phyloP scores from a whole-genome alignment of 2,888 invertebrate genomes.

The Candidula unifasciata region DNA sequence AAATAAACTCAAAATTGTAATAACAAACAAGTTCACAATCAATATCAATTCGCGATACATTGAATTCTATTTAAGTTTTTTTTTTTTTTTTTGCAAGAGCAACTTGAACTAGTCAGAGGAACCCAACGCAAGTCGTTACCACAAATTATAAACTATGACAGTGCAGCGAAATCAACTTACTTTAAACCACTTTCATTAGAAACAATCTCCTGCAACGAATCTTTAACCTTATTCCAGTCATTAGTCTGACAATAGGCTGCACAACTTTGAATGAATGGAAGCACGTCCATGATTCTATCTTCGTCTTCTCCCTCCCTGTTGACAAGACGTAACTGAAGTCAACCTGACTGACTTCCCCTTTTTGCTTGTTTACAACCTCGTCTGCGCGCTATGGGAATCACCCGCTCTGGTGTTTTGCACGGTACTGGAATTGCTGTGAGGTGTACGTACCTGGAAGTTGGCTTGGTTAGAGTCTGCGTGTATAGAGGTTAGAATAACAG shows the following conservation, averaged over 20 bases:
- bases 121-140: background rate
- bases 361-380: slow-evolving; percentile 26
- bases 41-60: too few species aligned
- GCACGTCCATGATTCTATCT: slow-evolving; percentile 25
- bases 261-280: slow-evolving; percentile 17
- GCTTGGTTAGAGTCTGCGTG: too few species aligned
- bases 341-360: slow-evolving; percentile 24
- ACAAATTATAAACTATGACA: background rate
- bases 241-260: slow-evolving; percentile 17
- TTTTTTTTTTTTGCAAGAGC: background rate
- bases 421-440: background rate
- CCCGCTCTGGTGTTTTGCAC: background rate
- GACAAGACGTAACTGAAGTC: background rate
- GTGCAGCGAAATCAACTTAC: slow-evolving; percentile 9
- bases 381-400: slow-evolving; percentile 4
- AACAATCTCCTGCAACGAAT: slow-evolving; percentile 16
- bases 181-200: slow-evolving; percentile 37
- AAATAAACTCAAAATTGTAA: too few species aligned
- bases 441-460: too few species aligned
- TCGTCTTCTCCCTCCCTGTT: background rate
- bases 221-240: slow-evolving; percentile 32
- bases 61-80: too few species aligned
- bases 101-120: background rate
- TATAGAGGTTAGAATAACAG: too few species aligned
- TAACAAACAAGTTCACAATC: too few species aligned